These are phyloP conservation scores for Manis pentadactyla DNA, from an alignment of 2,797 vertebrate genomes.

Conservation along the genomic window DNA sequence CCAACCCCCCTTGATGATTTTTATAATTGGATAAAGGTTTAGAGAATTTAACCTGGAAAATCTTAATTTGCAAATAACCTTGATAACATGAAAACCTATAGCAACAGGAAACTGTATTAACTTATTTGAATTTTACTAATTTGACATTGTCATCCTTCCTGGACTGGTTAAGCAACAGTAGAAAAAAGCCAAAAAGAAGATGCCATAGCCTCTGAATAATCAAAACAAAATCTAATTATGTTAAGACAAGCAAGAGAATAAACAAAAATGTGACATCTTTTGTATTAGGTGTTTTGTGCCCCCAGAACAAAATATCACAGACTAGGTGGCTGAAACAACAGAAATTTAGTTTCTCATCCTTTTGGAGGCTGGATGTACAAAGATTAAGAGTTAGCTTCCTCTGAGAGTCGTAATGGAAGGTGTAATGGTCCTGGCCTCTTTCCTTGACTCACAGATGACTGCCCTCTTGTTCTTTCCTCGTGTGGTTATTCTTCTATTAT, in stretches of 20 bases:
- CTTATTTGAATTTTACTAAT: neutral
- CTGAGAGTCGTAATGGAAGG: neutral
- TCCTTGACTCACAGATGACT: neutral
- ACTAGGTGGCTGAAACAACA: neutral
- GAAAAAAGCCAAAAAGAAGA: neutral
- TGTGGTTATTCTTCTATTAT: neutral
- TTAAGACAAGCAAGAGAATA: constrained; percentile 24
- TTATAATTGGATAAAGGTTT: constrained; percentile 9
- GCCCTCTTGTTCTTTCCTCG: neutral
- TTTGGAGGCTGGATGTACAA: neutral
- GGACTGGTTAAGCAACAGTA: neutral
- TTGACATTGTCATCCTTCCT: neutral
- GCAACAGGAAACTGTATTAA: neutral
- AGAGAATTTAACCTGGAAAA: constrained; percentile 28
- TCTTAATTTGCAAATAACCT: constrained; percentile 2
- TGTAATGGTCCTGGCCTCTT: neutral
- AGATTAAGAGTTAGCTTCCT: neutral
- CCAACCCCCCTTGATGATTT: neutral
- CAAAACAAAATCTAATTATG: constrained; percentile 33
- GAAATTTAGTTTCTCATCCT: neutral
- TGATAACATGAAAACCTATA: neutral
- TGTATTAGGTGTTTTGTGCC: neutral
- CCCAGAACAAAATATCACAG: neutral
- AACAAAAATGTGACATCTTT: neutral
- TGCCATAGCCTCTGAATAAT: neutral